Conservation (phyloP, 2,888 invertebrate species). For the Conus canariensis region DNA sequence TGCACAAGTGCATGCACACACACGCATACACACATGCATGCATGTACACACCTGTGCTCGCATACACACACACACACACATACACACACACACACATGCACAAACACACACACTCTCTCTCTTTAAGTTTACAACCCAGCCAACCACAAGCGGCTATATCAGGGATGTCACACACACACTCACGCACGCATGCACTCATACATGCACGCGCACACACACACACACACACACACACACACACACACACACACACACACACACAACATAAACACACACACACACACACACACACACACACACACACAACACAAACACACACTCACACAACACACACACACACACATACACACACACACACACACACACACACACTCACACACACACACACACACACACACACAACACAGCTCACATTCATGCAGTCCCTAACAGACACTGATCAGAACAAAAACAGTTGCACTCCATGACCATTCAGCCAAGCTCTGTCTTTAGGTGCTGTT, state of each 20-base stretch:
- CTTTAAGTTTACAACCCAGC: too few relatives aligned
- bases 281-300: neutral
- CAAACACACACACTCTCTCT: neutral
- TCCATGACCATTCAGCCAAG: neutral
- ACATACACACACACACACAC: conserved; percentile 3
- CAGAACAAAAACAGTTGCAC: neutral
- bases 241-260: neutral
- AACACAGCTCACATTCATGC: neutral
- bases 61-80: neutral
- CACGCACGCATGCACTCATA: neutral
- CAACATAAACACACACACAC: neutral
- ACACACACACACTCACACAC: conserved; percentile 12
- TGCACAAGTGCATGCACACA: neutral
- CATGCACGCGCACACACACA: neutral
- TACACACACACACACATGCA: neutral
- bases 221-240: neutral
- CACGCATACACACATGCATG: neutral
- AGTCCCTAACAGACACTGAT: neutral
- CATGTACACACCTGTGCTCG: neutral
- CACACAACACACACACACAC: neutral
- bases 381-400: conserved; percentile 11
- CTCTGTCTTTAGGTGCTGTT: neutral
- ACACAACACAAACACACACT: neutral
- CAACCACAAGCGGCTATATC: too few relatives aligned
- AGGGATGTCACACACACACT: neutral